Percentiles rank a stretch among this genome's conserved stretches.
Evolutionary conservation across 2,797 vertebrate genomes (phyloP).

Genomic region (Paratrypauchen microcephalus): DNA sequence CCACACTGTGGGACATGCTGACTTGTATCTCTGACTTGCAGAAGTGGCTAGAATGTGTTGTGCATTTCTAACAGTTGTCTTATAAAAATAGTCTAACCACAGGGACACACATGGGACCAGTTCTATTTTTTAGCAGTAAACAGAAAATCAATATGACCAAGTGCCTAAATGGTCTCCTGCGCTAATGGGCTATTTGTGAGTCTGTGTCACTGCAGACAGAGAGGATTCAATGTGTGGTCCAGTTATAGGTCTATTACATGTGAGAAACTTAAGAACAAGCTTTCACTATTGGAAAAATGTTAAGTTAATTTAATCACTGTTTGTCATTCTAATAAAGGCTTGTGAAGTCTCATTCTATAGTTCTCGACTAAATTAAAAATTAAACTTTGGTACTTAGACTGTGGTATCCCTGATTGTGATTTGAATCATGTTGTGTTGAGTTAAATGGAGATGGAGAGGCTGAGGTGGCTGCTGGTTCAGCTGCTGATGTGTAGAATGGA

Average conservation of each 20-base stretch:
- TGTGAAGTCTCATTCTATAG: neutral
- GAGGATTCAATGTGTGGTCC: neutral
- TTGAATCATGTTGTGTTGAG: too few species aligned
- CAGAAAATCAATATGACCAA: slow-evolving; percentile 49
- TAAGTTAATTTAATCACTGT: neutral
- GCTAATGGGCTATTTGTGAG: slow-evolving; percentile 39
- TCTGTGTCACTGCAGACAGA: slow-evolving; percentile 9
- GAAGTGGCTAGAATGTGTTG: slow-evolving; percentile 15
- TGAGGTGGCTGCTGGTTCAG: too few species aligned
- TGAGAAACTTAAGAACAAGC: neutral
- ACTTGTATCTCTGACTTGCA: slow-evolving; percentile 7
- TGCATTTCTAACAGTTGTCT: slow-evolving; percentile 8
- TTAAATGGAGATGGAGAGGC: too few species aligned
- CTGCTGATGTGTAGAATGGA: neutral
- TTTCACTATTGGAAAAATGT: neutral
- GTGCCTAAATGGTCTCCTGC: slow-evolving; percentile 35
- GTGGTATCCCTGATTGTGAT: too few species aligned
- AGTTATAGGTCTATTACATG: neutral
- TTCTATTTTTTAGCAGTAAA: slow-evolving; percentile 47
- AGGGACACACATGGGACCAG: slow-evolving; percentile 16
- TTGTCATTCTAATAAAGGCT: neutral
- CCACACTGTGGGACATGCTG: too few species aligned
- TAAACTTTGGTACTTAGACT: too few species aligned
- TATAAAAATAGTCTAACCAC: slow-evolving; percentile 34
- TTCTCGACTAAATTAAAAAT: neutral